Evolutionary conservation across 2,113 vertebrate genomes (phyloP), one percentile per base, ranked within the genome.

Genomic region (Uria lomvia): DNA sequence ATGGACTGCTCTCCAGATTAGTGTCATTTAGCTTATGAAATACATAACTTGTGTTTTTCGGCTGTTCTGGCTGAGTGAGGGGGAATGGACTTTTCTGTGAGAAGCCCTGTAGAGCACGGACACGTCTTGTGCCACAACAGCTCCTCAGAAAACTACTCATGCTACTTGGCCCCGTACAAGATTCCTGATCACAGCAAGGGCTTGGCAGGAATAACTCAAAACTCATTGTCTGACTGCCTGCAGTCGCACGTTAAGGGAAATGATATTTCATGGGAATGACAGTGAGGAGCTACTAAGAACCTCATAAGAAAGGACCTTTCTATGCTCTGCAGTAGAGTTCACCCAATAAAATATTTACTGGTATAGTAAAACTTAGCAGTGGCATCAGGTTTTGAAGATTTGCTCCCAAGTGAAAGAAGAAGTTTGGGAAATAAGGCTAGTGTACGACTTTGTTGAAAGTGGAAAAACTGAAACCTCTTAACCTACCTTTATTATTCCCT

Each of bases 191-290:
- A 30, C 71, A 88, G 59, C 55, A 45, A 59, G 50, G 38, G 15
- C 3, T 43, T 92, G 86, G 79, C 79, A 92, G 67, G 85, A 63
- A 6, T 76, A 91, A 75, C 40, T 91, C 82, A 67, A 52, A 67
- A 23, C 45, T 91, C 50, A 50, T 73, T 90, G 85, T 94, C 62
- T 42, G 26, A 16, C 36, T 91, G 81, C 66, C 60, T 72, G 53
- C 43, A 58, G 26, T 86, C 0, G 0, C 68, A 32, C 58, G 53
- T 55, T 74, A 86, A 80, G 63, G 92, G 93, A 96, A 95, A 86
- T 65, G 9, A n/a, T 88, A 74, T 88, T 95, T 93, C 59, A 32
- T 74, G 34, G n/a, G 34, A 43, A 63, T 71, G 72, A 83, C 82
- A 80, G 49, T 12, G 49, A 90, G n/a, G 36, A 80, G 20, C 58